Evolutionary conservation across 2,113 vertebrate species (phyloP), one percentile per base, ranked within the genome.

Genomic region (Mobula birostris): DNA sequence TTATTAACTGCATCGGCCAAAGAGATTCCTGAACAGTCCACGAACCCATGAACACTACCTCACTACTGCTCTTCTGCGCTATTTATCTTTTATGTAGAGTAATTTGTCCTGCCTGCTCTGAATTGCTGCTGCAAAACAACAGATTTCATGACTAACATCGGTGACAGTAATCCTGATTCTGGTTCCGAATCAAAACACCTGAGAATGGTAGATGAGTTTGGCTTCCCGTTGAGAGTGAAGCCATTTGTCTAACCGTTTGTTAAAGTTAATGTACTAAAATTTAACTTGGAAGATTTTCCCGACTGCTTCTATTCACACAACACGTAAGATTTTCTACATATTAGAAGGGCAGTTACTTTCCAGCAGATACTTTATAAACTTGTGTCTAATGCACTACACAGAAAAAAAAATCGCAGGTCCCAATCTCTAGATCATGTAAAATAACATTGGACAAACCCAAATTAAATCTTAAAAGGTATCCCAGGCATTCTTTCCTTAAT

Each of bases 401-500:
- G 48, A 74, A 29, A 14, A 6, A 74, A 76, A 48, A 56, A 14
- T 48, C 36, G 29, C 70, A 48, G 70, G 95, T 94, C 48, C 95
- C 94, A 94, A 95, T 94, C 95, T 95, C 87, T 90, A 14, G 14
- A 79, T 36, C 77, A 36, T 79, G n/a, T 58, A 87, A 87, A 27
- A 61, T 56, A 93, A 56, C 68, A 74, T 56, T 27, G 21, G 68
- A 56, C 90, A 93, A 74, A 95, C 96, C 96, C 96, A 96, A 96
- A 95, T 94, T 95, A 95, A 96, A 96, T 95, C 96, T 97, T 96
- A 96, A 96, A 96, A 95, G 97, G 97, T 95, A 95, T 95, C 95
- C 96, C 96, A 96, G 95, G 96, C 96, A 95, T 97, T 96, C 87
- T 94, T 95, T 96, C 96, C 95, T 95, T 97, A 97, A 97, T 97